phyloP scores from a whole-genome alignment of 2,797 vertebrate genomes.

The Chromobotia macracanthus region DNA sequence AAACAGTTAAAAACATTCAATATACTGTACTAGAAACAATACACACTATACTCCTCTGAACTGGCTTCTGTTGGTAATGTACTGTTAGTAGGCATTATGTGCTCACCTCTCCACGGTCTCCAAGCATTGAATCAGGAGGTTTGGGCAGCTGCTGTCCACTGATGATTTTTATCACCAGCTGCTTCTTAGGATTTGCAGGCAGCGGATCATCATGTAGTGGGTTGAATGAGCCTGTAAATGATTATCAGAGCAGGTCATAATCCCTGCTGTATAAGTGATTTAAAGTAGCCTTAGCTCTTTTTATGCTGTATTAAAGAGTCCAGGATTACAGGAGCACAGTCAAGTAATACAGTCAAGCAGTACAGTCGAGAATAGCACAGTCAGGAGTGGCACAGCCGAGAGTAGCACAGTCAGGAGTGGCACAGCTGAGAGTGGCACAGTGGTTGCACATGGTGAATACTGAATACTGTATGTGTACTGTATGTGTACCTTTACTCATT shows the following conservation, averaged over 20 bases:
- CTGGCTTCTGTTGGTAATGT: neutral
- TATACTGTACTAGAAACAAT: neutral
- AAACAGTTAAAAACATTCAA: neutral
- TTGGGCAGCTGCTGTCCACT: conserved; percentile 98
- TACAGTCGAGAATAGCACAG: too few species aligned
- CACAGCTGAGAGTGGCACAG: neutral
- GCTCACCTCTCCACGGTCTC: conserved; percentile 94
- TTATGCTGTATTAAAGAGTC: neutral
- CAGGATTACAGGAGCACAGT: too few species aligned
- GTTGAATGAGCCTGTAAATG: conserved; percentile 88
- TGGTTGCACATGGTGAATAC: neutral
- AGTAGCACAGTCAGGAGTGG: neutral
- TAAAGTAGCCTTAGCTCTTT: neutral
- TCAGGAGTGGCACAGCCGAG: neutral
- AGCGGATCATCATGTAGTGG: conserved; percentile 92
- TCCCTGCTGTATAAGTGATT: neutral
- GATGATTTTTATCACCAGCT: conserved; percentile 95
- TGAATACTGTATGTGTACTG: neutral
- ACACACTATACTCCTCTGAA: neutral
- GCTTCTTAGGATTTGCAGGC: conserved; percentile 95
- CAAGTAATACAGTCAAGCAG: neutral
- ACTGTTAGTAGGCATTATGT: neutral
- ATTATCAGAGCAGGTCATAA: neutral
- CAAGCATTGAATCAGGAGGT: conserved; percentile 96
- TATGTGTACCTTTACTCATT: conserved; percentile 90